Percentiles rank a stretch among this genome's conserved stretches.
These are phyloP conservation scores for Quadroppia sp. DNA, from an alignment of 2,888 invertebrate genomes.

Conservation along the genomic window DNA sequence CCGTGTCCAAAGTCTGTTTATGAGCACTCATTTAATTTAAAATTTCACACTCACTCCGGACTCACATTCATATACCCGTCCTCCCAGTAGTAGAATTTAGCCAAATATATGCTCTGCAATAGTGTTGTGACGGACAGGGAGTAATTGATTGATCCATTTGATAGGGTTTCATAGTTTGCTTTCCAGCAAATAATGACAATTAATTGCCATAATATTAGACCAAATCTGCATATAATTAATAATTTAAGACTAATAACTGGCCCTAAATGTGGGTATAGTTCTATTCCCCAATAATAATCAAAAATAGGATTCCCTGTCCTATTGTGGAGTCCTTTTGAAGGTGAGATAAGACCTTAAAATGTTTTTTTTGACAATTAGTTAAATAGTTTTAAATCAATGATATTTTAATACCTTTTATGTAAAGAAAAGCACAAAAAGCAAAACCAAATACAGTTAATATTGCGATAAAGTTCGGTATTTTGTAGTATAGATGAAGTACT, in stretches of 20 bases:
- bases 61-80: slow-evolving; percentile 56
- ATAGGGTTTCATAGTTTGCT: slow-evolving; percentile 35
- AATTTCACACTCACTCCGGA: too few relatives aligned
- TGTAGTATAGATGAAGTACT: slow-evolving; percentile 35
- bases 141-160: slow-evolving; percentile 49
- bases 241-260: slow-evolving; percentile 50
- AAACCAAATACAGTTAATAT: slow-evolving; percentile 41
- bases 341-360: slow-evolving; percentile 47
- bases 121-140: slow-evolving; percentile 52
- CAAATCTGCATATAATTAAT: slow-evolving; percentile 56
- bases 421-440: slow-evolving; percentile 43
- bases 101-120: slow-evolving; percentile 57
- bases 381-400: background rate
- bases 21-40: background rate
- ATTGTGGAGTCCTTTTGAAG: slow-evolving; percentile 52
- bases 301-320: slow-evolving; percentile 54
- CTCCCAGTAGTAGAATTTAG: slow-evolving; percentile 61
- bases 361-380: background rate
- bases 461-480: slow-evolving; percentile 26
- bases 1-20: slow-evolving; percentile 50
- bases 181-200: slow-evolving; percentile 44
- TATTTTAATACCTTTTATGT: slow-evolving; percentile 46
- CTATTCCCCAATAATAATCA: slow-evolving; percentile 61
- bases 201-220: slow-evolving; percentile 55
- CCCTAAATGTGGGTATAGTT: slow-evolving; percentile 57